phyloP scores from a whole-genome alignment of 2,888 invertebrate species.

The Gerris lacustris region DNA sequence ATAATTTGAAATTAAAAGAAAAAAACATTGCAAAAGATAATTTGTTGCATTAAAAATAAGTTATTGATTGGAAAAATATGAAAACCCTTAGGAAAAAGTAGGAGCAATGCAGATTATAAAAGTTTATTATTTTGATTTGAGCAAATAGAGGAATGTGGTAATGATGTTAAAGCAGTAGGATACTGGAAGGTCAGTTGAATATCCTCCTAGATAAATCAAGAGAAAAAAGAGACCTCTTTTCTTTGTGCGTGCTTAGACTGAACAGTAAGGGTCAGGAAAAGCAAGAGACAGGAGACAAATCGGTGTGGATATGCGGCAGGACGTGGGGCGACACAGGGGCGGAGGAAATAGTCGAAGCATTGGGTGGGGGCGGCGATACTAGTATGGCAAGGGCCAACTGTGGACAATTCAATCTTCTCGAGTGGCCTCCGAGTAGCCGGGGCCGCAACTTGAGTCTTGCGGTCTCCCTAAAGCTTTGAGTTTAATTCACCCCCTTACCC shows the following conservation, averaged over 20 bases:
- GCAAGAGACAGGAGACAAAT: not conserved
- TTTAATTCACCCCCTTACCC: not conserved
- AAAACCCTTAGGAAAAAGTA: too few relatives aligned
- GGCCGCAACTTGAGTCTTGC: not conserved
- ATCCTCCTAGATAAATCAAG: not conserved
- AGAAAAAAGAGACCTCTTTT: not conserved
- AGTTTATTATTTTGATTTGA: too few relatives aligned
- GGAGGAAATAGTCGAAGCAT: not conserved
- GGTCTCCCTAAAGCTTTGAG: not conserved
- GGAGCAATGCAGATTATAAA: too few relatives aligned
- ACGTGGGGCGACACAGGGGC: not conserved
- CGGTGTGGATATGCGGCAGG: not conserved
- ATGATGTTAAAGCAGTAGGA: not conserved
- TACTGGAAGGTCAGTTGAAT: not conserved
- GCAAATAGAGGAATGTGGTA: not conserved
- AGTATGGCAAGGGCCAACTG: not conserved
- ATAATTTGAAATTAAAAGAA: too few relatives aligned
- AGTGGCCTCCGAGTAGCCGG: not conserved
- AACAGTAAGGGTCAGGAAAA: not conserved
- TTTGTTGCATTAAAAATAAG: too few relatives aligned
- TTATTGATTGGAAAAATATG: too few relatives aligned
- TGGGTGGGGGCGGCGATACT: not conserved
- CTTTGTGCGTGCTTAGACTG: not conserved
- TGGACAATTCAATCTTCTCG: slow-evolving; percentile 5
- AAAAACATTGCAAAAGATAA: too few relatives aligned